Percentiles rank a stretch among this genome's conserved stretches.
Evolutionary conservation across 2,113 vertebrate genomes (phyloP).

Genomic region (Himantopus leucocephalus): DNA sequence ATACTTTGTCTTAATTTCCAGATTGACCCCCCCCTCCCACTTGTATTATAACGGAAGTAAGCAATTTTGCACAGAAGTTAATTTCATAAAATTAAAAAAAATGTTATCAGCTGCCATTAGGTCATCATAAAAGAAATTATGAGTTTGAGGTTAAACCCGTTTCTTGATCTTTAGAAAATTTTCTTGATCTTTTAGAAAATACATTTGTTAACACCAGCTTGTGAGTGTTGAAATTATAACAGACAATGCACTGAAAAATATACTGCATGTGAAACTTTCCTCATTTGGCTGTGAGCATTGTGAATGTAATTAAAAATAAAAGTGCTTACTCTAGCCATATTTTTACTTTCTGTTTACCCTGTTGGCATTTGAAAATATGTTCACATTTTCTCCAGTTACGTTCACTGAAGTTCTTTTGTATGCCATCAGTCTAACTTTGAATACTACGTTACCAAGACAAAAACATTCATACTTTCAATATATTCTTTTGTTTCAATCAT

Average conservation of each 20-base stretch:
- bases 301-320: not conserved
- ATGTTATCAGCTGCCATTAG: not conserved
- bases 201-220: not conserved
- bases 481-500: not conserved
- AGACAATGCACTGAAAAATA: not conserved
- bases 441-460: not conserved
- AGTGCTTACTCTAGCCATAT: not conserved
- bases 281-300: not conserved
- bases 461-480: not conserved
- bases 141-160: not conserved
- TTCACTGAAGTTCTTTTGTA: not conserved
- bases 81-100: not conserved
- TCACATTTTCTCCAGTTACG: not conserved
- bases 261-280: not conserved
- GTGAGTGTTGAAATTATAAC: not conserved
- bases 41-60: not conserved
- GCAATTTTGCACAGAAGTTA: not conserved
- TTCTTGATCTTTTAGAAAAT: not conserved
- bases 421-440: not conserved
- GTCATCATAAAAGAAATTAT: not conserved
- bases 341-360: not conserved
- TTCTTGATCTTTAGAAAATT: not conserved
- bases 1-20: not conserved
- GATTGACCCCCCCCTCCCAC: rapidly evolving
- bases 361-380: not conserved